Percentiles rank a stretch among this genome's conserved stretches.
Conservation (phyloP, 1,140 invertebrate species). For the Drosophila equinoxialis region DNA sequence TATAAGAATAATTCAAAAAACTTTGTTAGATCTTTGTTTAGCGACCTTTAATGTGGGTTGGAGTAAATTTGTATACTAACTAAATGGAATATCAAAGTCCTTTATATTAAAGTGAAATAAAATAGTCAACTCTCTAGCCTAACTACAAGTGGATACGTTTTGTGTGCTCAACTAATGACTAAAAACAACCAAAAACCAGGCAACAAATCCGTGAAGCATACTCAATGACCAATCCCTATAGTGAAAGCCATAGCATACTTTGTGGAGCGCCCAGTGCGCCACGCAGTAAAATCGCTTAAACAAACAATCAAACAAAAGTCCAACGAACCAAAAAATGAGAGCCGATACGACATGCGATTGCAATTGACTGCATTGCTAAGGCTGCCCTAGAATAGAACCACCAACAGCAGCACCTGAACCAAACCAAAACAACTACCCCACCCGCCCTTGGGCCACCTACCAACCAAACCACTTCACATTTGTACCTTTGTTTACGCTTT, state of each 20-base stretch:
- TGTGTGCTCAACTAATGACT: constrained; percentile 13
- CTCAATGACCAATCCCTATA: constrained; percentile 16
- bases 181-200: constrained; percentile 12
- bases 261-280: background rate
- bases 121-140: background rate
- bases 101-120: background rate
- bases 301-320: constrained; percentile 26
- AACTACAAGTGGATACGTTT: background rate
- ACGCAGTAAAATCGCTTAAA: constrained; percentile 13
- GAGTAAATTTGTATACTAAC: background rate
- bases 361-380: constrained; percentile 25
- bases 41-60: too few species aligned
- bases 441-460: background rate
- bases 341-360: constrained; percentile 18
- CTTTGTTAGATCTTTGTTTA: too few species aligned
- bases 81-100: background rate
- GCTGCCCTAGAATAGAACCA: constrained; percentile 2
- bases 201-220: constrained; percentile 11
- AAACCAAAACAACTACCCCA: background rate
- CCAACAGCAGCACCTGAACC: background rate
- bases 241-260: constrained; percentile 13
- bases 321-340: constrained; percentile 13
- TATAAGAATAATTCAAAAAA: too few species aligned
- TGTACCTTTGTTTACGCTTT: constrained; percentile 6
- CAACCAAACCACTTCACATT: background rate